Percentiles rank a stretch among this genome's conserved stretches.
phyloP scores from a whole-genome alignment of 2,888 invertebrate species.

The Andrena fulva region DNA sequence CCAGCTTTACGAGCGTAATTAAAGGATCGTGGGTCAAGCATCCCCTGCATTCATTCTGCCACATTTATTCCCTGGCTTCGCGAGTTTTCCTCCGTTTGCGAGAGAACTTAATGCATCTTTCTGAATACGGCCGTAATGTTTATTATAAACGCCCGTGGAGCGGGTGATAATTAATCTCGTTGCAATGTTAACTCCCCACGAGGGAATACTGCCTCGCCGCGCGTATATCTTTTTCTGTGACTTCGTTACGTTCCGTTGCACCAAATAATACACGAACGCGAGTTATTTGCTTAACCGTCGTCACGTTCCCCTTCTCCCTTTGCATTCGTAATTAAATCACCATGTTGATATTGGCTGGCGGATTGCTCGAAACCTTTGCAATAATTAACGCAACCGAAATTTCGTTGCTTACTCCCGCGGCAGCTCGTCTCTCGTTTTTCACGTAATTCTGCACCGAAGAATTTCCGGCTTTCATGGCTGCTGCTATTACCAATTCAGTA shows the following conservation, averaged over 20 bases:
- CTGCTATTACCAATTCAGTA: too few species aligned
- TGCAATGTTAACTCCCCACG: background rate
- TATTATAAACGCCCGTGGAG: background rate
- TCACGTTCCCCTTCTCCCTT: background rate
- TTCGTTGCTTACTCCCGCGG: conserved; percentile 1
- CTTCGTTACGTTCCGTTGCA: conserved; percentile 1
- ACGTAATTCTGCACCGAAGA: too few species aligned
- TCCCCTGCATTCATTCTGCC: background rate
- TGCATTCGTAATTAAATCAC: conserved; percentile 30
- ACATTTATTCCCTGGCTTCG: background rate
- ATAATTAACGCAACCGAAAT: conserved; percentile 15
- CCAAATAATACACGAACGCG: conserved; percentile 26
- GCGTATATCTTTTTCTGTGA: background rate
- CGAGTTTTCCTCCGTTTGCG: too few species aligned
- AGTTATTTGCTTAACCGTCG: conserved; percentile 38
- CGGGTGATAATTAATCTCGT: conserved; percentile 29
- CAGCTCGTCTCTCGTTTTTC: background rate
- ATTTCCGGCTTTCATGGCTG: too few species aligned
- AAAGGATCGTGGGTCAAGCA: background rate
- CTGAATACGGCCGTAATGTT: background rate
- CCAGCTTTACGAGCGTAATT: background rate
- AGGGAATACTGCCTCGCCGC: background rate
- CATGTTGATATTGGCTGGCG: conserved; percentile 6
- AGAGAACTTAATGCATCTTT: background rate
- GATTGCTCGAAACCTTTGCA: background rate